Conservation (phyloP, 2,797 vertebrate genomes). For the Sciurus vulgaris region DNA sequence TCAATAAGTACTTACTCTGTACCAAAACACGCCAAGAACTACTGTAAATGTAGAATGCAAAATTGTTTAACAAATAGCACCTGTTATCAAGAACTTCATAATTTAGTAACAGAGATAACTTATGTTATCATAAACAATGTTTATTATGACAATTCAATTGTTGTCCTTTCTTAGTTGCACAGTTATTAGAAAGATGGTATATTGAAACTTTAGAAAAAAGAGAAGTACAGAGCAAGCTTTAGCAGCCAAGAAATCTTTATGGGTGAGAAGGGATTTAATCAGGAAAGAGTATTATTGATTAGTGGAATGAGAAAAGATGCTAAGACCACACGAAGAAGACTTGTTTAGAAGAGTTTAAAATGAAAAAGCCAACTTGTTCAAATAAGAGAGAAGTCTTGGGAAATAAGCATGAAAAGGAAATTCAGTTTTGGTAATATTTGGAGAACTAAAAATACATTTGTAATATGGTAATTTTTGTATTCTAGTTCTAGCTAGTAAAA, state of each 20-base stretch:
- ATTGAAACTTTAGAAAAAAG: not conserved
- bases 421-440: conserved; percentile 18
- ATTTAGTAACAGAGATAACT: not conserved
- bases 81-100: not conserved
- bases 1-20: not conserved
- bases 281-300: not conserved
- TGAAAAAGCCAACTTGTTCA: not conserved
- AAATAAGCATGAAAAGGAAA: not conserved
- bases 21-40: not conserved
- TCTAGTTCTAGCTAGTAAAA: not conserved
- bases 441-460: conserved; percentile 4
- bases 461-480: conserved; percentile 9
- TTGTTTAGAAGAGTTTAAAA: not conserved
- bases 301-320: not conserved
- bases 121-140: not conserved
- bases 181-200: not conserved
- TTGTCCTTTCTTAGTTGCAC: not conserved
- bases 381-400: not conserved
- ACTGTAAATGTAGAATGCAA: not conserved
- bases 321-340: not conserved
- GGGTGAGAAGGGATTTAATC: not conserved
- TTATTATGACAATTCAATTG: not conserved
- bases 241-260: not conserved
- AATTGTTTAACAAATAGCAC: not conserved
- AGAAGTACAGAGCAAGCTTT: not conserved